Evolutionary conservation across 2,113 vertebrate species (phyloP).

Genomic region (Micronycteris hirsuta): DNA sequence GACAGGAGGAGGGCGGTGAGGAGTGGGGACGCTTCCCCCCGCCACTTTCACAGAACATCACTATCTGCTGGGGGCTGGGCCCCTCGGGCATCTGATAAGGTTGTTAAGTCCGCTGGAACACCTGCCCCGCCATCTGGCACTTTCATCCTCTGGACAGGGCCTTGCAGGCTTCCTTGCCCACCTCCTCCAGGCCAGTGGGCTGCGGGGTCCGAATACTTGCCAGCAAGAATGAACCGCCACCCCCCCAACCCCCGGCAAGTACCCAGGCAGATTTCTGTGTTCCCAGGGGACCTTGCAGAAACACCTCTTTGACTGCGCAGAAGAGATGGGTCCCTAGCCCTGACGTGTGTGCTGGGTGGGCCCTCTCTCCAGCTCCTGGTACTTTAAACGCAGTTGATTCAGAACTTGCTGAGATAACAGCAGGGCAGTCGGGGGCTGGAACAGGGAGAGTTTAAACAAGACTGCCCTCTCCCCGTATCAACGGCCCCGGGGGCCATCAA

Average conservation of each 20-base stretch:
- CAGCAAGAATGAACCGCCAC: not conserved
- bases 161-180: not conserved
- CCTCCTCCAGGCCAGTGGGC: not conserved
- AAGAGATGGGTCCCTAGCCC: not conserved
- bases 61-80: not conserved
- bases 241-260: not conserved
- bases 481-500: not conserved
- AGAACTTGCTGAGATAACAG: not conserved
- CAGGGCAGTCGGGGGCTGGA: not conserved
- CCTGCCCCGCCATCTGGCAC: slow-evolving; percentile 70
- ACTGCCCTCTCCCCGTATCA: not conserved
- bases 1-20: not conserved
- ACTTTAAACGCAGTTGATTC: not conserved
- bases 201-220: not conserved
- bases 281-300: not conserved
- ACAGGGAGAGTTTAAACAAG: not conserved
- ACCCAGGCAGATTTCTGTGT: not conserved
- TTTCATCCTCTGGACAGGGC: slow-evolving; percentile 1
- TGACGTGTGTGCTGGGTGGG: fast-evolving
- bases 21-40: not conserved
- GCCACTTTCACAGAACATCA: not conserved
- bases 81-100: slow-evolving; percentile 66
- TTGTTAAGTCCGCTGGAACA: slow-evolving; percentile 56
- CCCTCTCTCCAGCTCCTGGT: not conserved
- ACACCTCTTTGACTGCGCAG: not conserved